Base-by-base conservation (phyloP, 2,113 vertebrate species). In the Scomber scombrus region DNA sequence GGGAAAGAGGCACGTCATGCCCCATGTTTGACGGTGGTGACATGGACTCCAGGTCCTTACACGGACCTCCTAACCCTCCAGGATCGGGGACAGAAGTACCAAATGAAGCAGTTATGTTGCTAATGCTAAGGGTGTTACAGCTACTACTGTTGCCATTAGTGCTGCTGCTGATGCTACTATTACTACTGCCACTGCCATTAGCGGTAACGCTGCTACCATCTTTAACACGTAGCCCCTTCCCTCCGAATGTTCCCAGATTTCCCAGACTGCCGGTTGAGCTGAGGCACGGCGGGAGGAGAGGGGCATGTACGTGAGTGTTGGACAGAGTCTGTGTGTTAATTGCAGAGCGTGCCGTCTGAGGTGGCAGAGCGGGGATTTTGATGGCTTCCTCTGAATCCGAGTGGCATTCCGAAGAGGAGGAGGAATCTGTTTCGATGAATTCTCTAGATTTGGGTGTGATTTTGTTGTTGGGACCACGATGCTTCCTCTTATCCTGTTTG, bases 391-490 rank as follows among this genome's bases (percentile, higher is more conserved):
- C 98, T 6, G 97, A 92, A 64, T 99, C 97, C 0, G 97, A 98
- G 61, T 96, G 98, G 18, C 97, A 98, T 79, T 99, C 97, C 0
- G 97, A 98, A 14, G 97, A 98, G 23, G 97, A 98, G 92, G 97
- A 98, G 0, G 97, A 98, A 92, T 99, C 97, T 0, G 97, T 98
- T 89, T 99, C 97, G 26, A 99, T 96, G 90, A 99, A 99, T 92
- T 99, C 98, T 75, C 96, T 93, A 15, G 98, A 99, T 85, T 99
- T 99, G 3, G 98, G 98, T 19, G 96, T 94, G 45, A 96, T 96
- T 94, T 96, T 98, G 78, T 93, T 97, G 81, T 92, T 97, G 15
- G 97, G 95, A 34, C 98, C 97, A 91, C 97, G 87, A 86, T 98
- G 97, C 78, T 99, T 99, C 91, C 96, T 97, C 91, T 98, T 99